Base-by-base conservation (phyloP, 2,113 vertebrate genomes). In the Sturnira hondurensis region DNA sequence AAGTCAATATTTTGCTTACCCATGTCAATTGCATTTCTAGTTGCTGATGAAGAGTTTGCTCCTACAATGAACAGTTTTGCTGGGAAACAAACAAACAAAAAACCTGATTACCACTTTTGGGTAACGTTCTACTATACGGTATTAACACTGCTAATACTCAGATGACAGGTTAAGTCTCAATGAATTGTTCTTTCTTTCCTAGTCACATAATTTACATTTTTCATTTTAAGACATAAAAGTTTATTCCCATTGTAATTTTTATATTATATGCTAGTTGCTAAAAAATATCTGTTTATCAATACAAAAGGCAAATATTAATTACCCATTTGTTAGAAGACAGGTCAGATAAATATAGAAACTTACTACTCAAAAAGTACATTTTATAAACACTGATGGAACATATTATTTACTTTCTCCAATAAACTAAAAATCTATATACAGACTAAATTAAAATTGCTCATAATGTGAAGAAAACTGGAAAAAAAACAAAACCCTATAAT, bases 1-100 rank as follows among this genome's bases (percentile, higher is more conserved):
- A 50, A 89, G 43, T 78, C 84, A 63, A 84, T n/a, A 77, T 52
- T 93, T 78, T 95, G 97, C 99, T 99, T 98, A 99, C 99, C 99
- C 98, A 99, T 98, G 94, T 99, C 99, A 92, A 99, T 98, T 26
- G 99, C 99, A 93, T 98, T 99, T 98, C 97, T 99, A 97, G 99
- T 99, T 0, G 99, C 99, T 0, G 99, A 99, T 11, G 99, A 99
- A 65, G 98, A 98, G 93, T 98, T 98, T 81, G 99, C 98, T 97
- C 99, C 99, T 78, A 99, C 98, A 85, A 99, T 98, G 98, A 99
- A 99, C 76, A 99, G 98, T 97, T 99, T 99, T 82, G 99, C 99
- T 99, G 96, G 41, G 95, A 95, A 97, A 95, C 65, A 96, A 97
- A 98, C 88, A 98, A 45, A 81, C 11, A 77, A 93, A 96, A 97